phyloP scores from a whole-genome alignment of 2,113 vertebrate species.

The Podilymbus podiceps region DNA sequence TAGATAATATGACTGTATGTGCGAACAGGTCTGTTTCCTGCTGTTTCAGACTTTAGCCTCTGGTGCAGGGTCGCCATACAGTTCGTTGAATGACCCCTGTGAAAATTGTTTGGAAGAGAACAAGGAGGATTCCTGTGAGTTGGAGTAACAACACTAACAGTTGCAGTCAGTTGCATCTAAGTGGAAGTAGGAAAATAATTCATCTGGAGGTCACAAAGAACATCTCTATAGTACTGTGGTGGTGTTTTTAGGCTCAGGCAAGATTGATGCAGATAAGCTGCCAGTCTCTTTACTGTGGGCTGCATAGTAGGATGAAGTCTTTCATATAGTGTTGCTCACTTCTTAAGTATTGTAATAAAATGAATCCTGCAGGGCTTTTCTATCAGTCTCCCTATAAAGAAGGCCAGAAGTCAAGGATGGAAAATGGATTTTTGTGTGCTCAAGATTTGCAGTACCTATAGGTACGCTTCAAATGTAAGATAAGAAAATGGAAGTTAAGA shows the following conservation, averaged over 20 bases:
- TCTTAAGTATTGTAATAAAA: background rate
- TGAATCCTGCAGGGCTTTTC: background rate
- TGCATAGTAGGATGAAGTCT: background rate
- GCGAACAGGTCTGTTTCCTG: background rate
- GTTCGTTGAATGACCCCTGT: background rate
- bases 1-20: background rate
- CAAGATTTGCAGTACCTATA: background rate
- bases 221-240: background rate
- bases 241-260: background rate
- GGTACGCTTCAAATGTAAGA: background rate
- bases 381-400: background rate
- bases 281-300: background rate
- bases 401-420: background rate
- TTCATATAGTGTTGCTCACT: background rate
- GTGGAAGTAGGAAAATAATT: background rate
- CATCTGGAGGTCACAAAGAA: background rate
- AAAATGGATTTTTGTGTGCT: background rate
- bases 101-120: background rate
- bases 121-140: background rate
- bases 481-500: background rate
- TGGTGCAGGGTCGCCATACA: fast-evolving
- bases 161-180: background rate
- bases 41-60: background rate
- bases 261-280: background rate
- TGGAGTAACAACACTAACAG: background rate